Conservation (phyloP, 64 coral and sea anemone species). For the Astreopora myriophthalma region DNA sequence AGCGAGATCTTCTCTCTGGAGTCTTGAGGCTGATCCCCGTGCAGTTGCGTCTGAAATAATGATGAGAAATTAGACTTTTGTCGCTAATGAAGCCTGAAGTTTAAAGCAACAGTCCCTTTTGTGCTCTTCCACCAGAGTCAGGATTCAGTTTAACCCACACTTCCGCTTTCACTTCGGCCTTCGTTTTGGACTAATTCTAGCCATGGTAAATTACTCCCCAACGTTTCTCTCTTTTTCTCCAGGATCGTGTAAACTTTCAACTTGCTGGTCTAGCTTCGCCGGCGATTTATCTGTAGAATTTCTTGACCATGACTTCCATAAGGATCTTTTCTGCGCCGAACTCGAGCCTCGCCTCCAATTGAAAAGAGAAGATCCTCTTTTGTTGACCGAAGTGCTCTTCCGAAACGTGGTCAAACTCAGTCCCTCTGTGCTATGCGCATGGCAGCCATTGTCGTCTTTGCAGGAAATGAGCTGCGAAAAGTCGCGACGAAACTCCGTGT, state of each 20-base stretch:
- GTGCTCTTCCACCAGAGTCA: too few species aligned
- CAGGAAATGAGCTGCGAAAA: conserved; percentile 43
- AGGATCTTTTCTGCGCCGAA: background rate
- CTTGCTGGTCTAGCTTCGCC: background rate
- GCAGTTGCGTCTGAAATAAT: too few species aligned
- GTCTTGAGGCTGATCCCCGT: too few species aligned
- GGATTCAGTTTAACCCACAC: too few species aligned
- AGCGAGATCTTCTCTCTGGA: too few species aligned
- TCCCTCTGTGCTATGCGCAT: conserved; percentile 30
- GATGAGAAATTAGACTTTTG: too few species aligned
- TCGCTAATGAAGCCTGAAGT: too few species aligned
- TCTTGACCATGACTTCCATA: background rate
- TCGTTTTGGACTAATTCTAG: background rate
- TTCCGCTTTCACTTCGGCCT: background rate
- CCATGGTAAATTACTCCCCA: background rate
- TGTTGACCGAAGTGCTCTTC: background rate
- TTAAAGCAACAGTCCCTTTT: too few species aligned
- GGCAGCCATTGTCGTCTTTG: background rate
- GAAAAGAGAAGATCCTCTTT: background rate
- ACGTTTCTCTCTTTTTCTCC: background rate
- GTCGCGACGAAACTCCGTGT: conserved; percentile 76
- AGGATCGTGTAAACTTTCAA: background rate
- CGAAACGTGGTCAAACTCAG: conserved; percentile 5
- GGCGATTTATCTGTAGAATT: background rate
- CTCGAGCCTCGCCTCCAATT: background rate